Evolutionary conservation across 2,797 vertebrate species (phyloP), one percentile per base, ranked within the genome.

Genomic region (Perodicticus potto): DNA sequence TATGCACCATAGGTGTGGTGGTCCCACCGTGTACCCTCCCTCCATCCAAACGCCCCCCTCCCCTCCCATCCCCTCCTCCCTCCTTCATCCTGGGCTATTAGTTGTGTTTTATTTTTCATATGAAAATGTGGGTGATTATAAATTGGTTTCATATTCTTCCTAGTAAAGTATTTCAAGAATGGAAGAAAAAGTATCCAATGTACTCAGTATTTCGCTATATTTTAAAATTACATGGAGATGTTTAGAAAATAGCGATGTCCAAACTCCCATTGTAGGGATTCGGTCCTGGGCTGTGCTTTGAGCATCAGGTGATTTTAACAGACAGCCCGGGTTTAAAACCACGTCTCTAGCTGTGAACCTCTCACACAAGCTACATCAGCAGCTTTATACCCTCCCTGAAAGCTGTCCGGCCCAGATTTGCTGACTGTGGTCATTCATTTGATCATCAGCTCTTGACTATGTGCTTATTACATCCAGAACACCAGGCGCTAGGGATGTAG

Each of bases 231-330:
- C 2, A 8, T 59, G 10, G 40, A 27, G 5, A 19, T 57, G 61
- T 34, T 94, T 89, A 93, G 88, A 90, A 96, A 96, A 82, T 34
- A 22, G 2, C 5, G 23, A 29, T 65, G 9, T 53, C 19, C 32
- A 57, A 34, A 34, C 43, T 34, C 13, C 40, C 16, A 43, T 2
- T 13, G 29, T 20, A 43, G 43, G 12, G 32, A 59, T 77, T 83
- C 49, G 37, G 59, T 40, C 37, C n/a, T 25, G 73, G 5, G 40
- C 23, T 55, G 5, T 34, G 37, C 23, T 57, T 59, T 25, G 7
- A 3, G 17, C 14, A n/a, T 40, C 11, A 6, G 43, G 37, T 84
- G 40, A 77, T 55, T 74, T 86, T 49, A 45, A 12, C 55, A 27
- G 1, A 1, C 3, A 20, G n/a, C 63, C 22, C 8, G 29, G 4